Evolutionary conservation across 2,113 vertebrate species (phyloP).

Genomic region (Phylloscopus trochilus): DNA sequence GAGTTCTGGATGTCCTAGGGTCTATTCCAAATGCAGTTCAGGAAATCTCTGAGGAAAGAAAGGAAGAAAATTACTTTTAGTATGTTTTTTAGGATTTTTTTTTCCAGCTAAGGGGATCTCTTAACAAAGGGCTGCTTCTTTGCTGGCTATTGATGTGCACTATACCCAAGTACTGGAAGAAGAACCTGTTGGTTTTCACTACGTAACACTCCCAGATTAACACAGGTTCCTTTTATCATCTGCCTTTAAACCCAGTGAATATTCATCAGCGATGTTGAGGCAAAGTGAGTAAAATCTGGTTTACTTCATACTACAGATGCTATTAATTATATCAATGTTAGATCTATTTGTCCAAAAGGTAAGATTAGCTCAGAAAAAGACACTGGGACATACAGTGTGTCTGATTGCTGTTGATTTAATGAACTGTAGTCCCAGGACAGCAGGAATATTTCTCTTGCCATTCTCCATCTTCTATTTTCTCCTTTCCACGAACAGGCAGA

Average conservation of each 20-base stretch:
- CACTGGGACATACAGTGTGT: neutral
- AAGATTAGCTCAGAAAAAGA: neutral
- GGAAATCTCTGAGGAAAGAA: neutral
- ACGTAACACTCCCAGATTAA: neutral
- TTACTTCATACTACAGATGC: neutral
- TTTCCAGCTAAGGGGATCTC: neutral
- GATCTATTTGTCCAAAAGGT: neutral
- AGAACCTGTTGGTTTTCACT: neutral
- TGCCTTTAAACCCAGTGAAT: neutral
- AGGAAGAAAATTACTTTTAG: neutral
- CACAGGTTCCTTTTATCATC: neutral
- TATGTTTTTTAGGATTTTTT: neutral
- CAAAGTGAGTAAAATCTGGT: neutral
- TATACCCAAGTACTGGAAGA: neutral
- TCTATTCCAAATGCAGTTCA: neutral
- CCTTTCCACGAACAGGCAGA: neutral
- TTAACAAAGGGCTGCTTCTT: neutral
- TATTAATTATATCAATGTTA: neutral
- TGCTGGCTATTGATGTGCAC: neutral
- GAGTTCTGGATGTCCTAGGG: neutral
- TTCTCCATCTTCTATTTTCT: neutral
- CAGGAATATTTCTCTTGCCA: neutral
- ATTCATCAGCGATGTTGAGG: accelerated
- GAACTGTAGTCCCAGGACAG: neutral
- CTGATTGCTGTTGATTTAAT: neutral